Evolutionary conservation across 1,140 invertebrate species (phyloP), one percentile per base, ranked within the genome.

Genomic region (Orchesella cincta): DNA sequence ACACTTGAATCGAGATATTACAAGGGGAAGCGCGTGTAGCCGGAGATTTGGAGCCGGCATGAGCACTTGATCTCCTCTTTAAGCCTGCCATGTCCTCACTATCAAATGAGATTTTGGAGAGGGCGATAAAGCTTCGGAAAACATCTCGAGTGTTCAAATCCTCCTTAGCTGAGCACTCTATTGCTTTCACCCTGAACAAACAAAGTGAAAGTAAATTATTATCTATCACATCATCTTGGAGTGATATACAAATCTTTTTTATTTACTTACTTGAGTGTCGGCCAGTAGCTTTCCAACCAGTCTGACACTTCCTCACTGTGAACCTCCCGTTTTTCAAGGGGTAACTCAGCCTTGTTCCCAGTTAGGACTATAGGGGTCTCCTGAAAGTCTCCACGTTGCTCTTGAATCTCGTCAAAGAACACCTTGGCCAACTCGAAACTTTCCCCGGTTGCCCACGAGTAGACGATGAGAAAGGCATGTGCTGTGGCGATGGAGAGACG

Each of bases 401-500:
- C 87, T 64, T 86, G 86, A 64, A 89, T 88, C 81, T 88, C 87
- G 70, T 86, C 84, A 64, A 78, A 78, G 36, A 73, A 78, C 1
- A 34, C 73, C 23, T 78, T 78, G 26, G 74, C 36, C 1, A 75
- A n/a, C n/a, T 75, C 73, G 46, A 78, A 78, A 26, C 92, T 93
- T 91, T 91, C 87, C 75, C 87, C 86, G 64, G 91, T 91, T 23
- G 93, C 93, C n/a, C 93, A 90, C n/a, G 93, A 91, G 84, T 96
- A 97, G 12, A 96, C 94, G n/a, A 97, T 88, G 39, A 96, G 89
- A 84, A 97, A 97, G 8, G 94, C 95, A 85, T 94, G 92, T 2
- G 94, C 94, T 1, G 93, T 95, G 0, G 94, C 92, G 82, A 97
- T 95, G 80, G 92, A 94, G 33, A 97, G 87, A 5, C 71, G 34